Base-by-base conservation (phyloP, 92 coral and sea anemone species). In the Porites lobata region DNA sequence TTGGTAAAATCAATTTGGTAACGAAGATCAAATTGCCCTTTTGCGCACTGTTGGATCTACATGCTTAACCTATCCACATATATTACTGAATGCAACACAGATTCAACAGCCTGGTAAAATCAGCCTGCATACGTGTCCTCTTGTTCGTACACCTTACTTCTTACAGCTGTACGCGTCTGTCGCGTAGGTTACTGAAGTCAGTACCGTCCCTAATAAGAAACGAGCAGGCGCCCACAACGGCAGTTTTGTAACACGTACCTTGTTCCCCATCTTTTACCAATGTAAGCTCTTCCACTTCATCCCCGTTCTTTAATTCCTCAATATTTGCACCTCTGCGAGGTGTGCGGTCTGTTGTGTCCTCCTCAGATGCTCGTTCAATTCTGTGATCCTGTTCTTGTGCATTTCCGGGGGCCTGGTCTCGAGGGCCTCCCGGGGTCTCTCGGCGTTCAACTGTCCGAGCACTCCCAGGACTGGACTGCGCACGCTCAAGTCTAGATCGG, bases 401-500 rank as follows among this genome's bases (percentile, higher is more conserved):
- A 50, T 10, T 14, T 8, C 13, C 61, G 13, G 13, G 4, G 61
- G 61, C 61, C 61, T 56, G 4, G 13, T 56, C 53, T 81, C 63
- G 67, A 64, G 64, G 47, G 18, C 86, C 17, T 24, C 78, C 66
- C 70, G 54, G 75, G 4, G 77, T 72, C 4, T 79, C 71, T 38
- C 17, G 54, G 51, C 74, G 84, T 50, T 75, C 75, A n/a, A 9
- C 83, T 9, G 15, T 14, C 61, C 61, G 11, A 14, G 61, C 61
- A 10, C 12, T 56, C 61, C 61, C 61, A 2, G 82, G 80, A n/a
- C 43, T 53, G 43, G 91, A 86, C 17, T 72, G 84, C 17, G 65
- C 92, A 26, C 86, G 78, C 72, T 87, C 85, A 1, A 88, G 66
- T 77, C 76, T 52, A 32, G 52, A 9, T 72, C 90, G 81, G 8